Percentiles rank a stretch among this genome's conserved stretches.
These are phyloP conservation scores for Corynorhinus townsendii DNA, from an alignment of 2,113 vertebrate species.

Conservation along the genomic window DNA sequence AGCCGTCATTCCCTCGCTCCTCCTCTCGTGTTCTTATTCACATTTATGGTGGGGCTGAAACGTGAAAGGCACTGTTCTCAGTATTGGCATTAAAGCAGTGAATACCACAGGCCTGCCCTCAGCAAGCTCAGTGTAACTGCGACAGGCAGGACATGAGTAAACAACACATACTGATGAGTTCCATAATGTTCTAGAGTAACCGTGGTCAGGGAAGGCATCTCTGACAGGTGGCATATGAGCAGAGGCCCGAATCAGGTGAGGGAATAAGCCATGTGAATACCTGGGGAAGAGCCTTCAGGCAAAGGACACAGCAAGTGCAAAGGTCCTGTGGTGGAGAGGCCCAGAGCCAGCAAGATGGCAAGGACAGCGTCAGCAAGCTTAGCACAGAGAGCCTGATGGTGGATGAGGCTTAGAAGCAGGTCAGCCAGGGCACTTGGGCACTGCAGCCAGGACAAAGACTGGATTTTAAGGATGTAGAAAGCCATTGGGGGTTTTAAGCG, in stretches of 20 bases:
- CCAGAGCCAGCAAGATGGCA: neutral
- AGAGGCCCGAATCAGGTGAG: neutral
- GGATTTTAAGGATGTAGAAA: neutral
- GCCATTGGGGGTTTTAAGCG: neutral
- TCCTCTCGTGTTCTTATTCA: too few species aligned
- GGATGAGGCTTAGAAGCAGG: neutral
- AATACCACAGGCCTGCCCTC: neutral
- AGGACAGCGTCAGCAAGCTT: neutral
- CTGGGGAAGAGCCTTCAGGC: neutral
- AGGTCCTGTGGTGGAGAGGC: neutral
- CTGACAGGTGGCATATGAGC: neutral
- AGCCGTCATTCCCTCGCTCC: neutral
- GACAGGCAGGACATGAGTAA: too few species aligned
- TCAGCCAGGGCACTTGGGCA: neutral
- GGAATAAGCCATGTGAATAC: neutral
- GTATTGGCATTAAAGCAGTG: neutral
- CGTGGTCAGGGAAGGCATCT: neutral
- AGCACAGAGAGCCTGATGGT: neutral
- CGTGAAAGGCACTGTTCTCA: neutral
- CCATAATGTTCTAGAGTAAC: neutral
- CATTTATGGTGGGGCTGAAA: neutral
- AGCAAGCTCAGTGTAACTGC: neutral
- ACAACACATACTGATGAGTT: neutral
- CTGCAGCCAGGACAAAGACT: neutral
- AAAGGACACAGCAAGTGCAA: neutral